Percentiles rank a stretch among this genome's conserved stretches.
phyloP scores from a whole-genome alignment of 1,140 invertebrate genomes.

The Drosophila virilis region DNA sequence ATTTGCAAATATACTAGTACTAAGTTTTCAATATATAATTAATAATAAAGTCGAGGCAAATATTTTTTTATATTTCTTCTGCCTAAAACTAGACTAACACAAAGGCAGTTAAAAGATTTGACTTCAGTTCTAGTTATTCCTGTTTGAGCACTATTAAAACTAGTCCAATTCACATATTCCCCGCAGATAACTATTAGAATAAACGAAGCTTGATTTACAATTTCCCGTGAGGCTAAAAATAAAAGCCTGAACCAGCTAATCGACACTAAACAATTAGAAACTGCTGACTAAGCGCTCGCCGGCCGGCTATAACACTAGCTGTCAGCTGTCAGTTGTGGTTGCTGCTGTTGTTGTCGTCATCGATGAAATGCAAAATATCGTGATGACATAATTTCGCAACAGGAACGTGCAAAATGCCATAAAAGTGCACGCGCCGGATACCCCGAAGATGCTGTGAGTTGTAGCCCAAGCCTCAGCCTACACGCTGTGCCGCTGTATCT shows the following conservation, averaged over 20 bases:
- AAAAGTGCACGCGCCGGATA: slow-evolving; percentile 53
- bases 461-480: slow-evolving; percentile 32
- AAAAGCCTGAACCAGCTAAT: slow-evolving; percentile 18
- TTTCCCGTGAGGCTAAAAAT: slow-evolving; percentile 7
- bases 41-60: too few relatives aligned
- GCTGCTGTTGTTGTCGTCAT: slow-evolving; percentile 21
- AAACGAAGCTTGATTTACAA: slow-evolving; percentile 1
- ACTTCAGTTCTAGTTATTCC: background rate
- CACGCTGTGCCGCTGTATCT: slow-evolving; percentile 32
- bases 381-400: slow-evolving; percentile 63
- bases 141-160: background rate
- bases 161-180: background rate
- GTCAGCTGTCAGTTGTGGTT: slow-evolving; percentile 1
- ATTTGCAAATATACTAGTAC: too few relatives aligned
- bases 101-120: background rate
- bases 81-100: too few relatives aligned
- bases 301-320: slow-evolving; percentile 25
- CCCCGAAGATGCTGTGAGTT: slow-evolving; percentile 10
- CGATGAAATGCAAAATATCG: slow-evolving; percentile 50
- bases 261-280: slow-evolving; percentile 14
- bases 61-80: too few relatives aligned
- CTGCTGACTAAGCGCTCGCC: slow-evolving; percentile 24
- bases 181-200: background rate
- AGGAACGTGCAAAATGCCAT: slow-evolving; percentile 56
- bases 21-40: too few relatives aligned